phyloP scores from a whole-genome alignment of 2,797 vertebrate species.

The Lerista edwardsae region DNA sequence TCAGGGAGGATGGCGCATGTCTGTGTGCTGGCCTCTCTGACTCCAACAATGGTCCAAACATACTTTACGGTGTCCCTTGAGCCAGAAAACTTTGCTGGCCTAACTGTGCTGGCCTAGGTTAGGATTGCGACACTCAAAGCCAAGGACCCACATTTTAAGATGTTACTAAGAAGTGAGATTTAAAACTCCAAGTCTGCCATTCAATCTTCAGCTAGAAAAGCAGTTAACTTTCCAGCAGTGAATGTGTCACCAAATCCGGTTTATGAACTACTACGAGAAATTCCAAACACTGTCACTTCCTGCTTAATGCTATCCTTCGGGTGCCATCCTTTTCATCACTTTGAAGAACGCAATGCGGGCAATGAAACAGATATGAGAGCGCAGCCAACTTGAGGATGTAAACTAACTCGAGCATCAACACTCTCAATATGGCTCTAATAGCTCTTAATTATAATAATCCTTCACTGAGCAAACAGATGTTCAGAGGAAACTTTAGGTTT shows the following conservation, averaged over 20 bases:
- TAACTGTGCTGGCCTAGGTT: no score
- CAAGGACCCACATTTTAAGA: conserved; percentile 1
- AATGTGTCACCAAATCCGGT: conserved; percentile 26
- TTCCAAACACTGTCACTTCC: conserved; percentile 38
- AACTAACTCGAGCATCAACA: conserved; percentile 64
- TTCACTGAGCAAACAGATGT: conserved; percentile 74
- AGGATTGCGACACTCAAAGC: conserved; percentile 38
- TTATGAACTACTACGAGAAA: conserved; percentile 36
- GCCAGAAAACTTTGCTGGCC: no score
- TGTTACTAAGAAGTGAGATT: no score
- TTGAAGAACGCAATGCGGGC: conserved; percentile 58
- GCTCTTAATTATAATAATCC: conserved; percentile 74
- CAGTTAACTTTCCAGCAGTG: conserved; percentile 4
- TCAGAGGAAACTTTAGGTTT: conserved; percentile 67
- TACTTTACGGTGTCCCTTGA: no score
- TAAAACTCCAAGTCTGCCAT: not conserved
- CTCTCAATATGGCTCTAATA: conserved; percentile 72
- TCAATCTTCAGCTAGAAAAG: not conserved
- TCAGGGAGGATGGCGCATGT: no score
- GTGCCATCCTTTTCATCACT: conserved; percentile 63
- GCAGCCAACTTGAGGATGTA: conserved; percentile 62
- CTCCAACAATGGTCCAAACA: no score
- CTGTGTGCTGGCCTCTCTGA: no score
- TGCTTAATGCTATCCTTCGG: conserved; percentile 52
- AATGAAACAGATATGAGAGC: conserved; percentile 57